Evolutionary conservation across 2,113 vertebrate species (phyloP), one percentile per base, ranked within the genome.

Genomic region (Delphinus delphis): DNA sequence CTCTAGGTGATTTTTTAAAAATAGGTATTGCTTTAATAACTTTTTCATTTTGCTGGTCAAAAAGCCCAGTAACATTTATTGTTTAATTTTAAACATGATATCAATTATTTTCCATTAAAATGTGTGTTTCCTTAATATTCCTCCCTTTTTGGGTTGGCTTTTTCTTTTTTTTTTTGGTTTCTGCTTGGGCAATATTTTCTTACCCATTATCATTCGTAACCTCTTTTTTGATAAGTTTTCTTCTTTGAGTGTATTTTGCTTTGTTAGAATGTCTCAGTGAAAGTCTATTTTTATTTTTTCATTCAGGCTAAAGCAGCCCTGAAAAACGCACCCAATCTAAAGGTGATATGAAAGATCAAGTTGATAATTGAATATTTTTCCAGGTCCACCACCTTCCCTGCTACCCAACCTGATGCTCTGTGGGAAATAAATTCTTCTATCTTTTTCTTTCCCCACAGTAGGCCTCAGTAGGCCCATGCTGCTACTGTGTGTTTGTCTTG

Each of bases 31-130:
- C 94, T 97, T 73, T 91, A 95, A 93, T 84, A 44, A 31, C 11
- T 9, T 76, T 70, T 93, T 97, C 14, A 92, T 90, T 90, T 89
- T 96, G 95, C 17, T 95, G 13, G 47, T 74, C 53, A 92, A 92
- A 41, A 92, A 63, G 60, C 28, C 47, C 31, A 85, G 4, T 68
- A 90, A 73, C 17, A 81, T 92, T 94, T 65, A 82, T 73, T 79
- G 9, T 83, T 84, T 60, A 58, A 58, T 3, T 50, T 86, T 50
- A 70, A 50, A 86, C 31, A 33, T 79, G 23, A 11, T 38, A 65
- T 47, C 15, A n/a, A 41, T 76, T 36, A 20, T 92, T 92, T 80
- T 92, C 86, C 58, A 95, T 93, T 94, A 92, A 94, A 74, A 85
- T 86, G 28, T 1, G 17, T 38, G 38, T 65, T 97, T 97, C 38